Percentiles rank a stretch among this genome's conserved stretches.
These are phyloP conservation scores for Dione juno DNA, from an alignment of 2,888 invertebrate species.

Conservation along the genomic window DNA sequence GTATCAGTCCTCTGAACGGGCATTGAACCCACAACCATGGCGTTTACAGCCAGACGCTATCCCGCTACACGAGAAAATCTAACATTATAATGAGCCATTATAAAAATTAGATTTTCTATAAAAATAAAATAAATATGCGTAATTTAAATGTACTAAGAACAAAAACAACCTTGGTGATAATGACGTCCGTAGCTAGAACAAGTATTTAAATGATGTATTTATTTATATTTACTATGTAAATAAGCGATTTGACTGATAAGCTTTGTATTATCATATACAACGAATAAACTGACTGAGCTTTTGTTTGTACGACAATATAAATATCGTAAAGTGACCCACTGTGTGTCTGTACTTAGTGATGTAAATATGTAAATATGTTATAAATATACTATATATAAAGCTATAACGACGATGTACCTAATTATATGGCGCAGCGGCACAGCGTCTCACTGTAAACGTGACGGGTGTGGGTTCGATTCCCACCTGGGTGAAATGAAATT, in stretches of 20 bases:
- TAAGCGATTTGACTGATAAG: conserved; percentile 37
- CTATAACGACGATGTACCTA: too few relatives aligned
- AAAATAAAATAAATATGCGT: too few relatives aligned
- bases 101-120: too few relatives aligned
- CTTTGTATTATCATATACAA: conserved; percentile 20
- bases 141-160: conserved; percentile 1
- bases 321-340: not conserved
- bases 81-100: too few relatives aligned
- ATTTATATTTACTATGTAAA: conserved; percentile 14
- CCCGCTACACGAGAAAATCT: too few relatives aligned
- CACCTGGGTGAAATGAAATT: too few relatives aligned
- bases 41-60: too few relatives aligned
- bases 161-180: conserved; percentile 28
- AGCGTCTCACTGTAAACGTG: too few relatives aligned
- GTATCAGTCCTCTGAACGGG: too few relatives aligned
- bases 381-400: not conserved
- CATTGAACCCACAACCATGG: too few relatives aligned
- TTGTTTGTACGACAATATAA: conserved; percentile 15
- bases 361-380: conserved; percentile 6
- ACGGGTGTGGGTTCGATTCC: too few relatives aligned
- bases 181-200: conserved; percentile 42
- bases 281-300: conserved; percentile 3
- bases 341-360: not conserved
- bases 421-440: too few relatives aligned
- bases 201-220: not conserved